phyloP scores from a whole-genome alignment of 1,140 invertebrate species.

The Drosophila nigromelanica region DNA sequence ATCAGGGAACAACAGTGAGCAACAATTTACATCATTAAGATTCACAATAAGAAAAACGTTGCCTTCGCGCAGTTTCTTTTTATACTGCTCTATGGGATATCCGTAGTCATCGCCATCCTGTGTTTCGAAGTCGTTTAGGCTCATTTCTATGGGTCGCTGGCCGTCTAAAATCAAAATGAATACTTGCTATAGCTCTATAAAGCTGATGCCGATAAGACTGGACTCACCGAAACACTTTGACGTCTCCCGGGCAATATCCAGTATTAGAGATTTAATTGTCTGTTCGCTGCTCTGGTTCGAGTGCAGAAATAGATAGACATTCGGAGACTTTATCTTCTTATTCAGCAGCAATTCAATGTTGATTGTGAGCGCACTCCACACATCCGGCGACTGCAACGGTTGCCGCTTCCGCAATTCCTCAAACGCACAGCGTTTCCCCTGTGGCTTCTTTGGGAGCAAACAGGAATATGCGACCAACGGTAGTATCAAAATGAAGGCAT shows the following conservation, averaged over 20 bases:
- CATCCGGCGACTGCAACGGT: conserved; percentile 36
- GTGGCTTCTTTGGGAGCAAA: background rate
- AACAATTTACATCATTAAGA: conserved; percentile 64
- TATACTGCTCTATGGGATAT: conserved; percentile 63
- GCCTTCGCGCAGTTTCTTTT: conserved; percentile 61
- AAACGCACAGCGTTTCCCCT: conserved; percentile 47
- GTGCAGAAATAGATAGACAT: conserved; percentile 65
- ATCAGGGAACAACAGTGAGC: background rate
- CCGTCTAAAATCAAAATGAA: conserved; percentile 20
- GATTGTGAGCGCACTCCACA: conserved; percentile 56
- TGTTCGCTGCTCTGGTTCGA: conserved; percentile 10
- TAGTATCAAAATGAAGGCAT: conserved; percentile 7
- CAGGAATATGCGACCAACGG: background rate
- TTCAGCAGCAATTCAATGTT: conserved; percentile 69
- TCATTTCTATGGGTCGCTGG: conserved; percentile 49
- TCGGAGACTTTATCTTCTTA: conserved; percentile 41
- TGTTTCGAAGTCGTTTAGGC: conserved; percentile 58
- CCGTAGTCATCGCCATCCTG: conserved; percentile 58
- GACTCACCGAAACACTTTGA: conserved; percentile 67
- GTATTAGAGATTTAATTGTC: conserved; percentile 39
- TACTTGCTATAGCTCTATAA: too few species aligned
- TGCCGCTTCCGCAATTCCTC: background rate
- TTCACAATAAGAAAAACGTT: conserved; percentile 72
- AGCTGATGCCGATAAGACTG: too few species aligned
- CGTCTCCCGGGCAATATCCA: conserved; percentile 54